These are phyloP conservation scores for Corythoichthys intestinalis DNA, from an alignment of 2,113 vertebrate genomes.

Conservation along the genomic window DNA sequence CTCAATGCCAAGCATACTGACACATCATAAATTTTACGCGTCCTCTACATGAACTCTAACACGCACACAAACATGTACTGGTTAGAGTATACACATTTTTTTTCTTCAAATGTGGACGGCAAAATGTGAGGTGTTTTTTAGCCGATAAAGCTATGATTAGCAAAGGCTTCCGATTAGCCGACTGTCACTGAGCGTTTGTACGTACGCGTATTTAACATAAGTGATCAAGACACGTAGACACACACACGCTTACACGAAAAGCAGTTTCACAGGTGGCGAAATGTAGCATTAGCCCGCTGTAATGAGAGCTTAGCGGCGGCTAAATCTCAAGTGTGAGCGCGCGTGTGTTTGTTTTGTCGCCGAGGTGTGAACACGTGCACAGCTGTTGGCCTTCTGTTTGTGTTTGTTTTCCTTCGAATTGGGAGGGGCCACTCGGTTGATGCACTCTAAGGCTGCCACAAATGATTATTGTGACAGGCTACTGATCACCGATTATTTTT, in stretches of 20 bases:
- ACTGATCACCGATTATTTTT: no score
- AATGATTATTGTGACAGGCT: no score
- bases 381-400: constrained; percentile 46
- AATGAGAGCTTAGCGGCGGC: constrained; percentile 25
- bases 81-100: background rate
- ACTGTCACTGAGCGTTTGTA: constrained; percentile 7
- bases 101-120: background rate
- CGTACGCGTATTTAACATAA: background rate
- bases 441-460: background rate
- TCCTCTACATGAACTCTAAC: background rate
- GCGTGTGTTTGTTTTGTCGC: constrained; percentile 19
- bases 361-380: constrained; percentile 49
- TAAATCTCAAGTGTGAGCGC: constrained; percentile 17
- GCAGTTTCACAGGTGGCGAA: constrained; percentile 23
- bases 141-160: constrained; percentile 3
- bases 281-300: constrained; percentile 17
- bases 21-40: background rate
- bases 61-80: background rate
- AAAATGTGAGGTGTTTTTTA: no score
- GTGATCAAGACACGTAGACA: constrained; percentile 1
- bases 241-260: background rate
- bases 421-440: background rate
- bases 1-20: background rate
- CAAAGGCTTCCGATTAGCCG: background rate
- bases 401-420: background rate